Evolutionary conservation across 2,113 vertebrate species (phyloP).

Genomic region (Erythrocercus mccallii): DNA sequence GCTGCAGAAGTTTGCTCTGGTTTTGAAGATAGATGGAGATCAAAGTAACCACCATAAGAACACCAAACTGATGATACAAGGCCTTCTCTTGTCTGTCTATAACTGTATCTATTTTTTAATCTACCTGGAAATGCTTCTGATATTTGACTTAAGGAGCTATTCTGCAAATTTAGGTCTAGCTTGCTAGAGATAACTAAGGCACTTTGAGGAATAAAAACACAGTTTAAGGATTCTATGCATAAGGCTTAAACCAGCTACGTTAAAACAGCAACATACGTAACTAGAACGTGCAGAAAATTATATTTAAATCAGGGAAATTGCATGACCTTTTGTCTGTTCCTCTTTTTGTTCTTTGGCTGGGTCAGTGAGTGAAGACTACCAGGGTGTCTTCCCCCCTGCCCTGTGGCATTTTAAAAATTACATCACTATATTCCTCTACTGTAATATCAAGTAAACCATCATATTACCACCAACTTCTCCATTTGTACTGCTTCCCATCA

Average conservation of each 20-base stretch:
- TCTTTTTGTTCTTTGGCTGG: background rate
- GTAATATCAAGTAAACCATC: background rate
- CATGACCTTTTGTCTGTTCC: background rate
- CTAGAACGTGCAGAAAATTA: background rate
- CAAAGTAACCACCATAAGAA: background rate
- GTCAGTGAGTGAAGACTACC: background rate
- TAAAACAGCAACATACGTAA: background rate
- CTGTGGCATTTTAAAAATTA: background rate
- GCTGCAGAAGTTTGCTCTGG: background rate
- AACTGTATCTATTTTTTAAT: background rate
- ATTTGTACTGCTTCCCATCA: background rate
- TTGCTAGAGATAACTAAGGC: background rate
- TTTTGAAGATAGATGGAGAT: background rate
- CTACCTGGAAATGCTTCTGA: background rate
- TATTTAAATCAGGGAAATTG: background rate
- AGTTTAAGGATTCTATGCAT: background rate
- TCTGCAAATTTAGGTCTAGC: background rate
- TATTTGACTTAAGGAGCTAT: background rate
- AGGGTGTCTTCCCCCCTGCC: background rate
- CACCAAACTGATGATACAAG: background rate
- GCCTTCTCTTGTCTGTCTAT: background rate
- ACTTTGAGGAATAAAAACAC: background rate
- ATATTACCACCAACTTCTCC: background rate
- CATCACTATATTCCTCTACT: background rate
- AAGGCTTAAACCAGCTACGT: background rate